These are phyloP conservation scores for Epistrophella euchroma DNA, from an alignment of 2,888 invertebrate species.

Conservation along the genomic window DNA sequence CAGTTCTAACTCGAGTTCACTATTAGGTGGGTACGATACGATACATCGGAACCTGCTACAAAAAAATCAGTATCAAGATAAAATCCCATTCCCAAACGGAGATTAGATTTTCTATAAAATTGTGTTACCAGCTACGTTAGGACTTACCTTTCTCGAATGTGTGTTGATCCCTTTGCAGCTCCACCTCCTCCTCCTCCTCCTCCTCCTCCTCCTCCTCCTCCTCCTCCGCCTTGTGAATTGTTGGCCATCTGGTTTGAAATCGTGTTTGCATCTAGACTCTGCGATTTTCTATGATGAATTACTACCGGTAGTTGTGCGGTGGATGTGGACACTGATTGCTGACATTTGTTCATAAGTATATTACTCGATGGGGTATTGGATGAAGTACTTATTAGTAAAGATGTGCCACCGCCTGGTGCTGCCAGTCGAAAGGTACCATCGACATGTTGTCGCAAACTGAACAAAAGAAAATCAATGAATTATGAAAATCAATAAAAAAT, in stretches of 20 bases:
- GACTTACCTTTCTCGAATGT: slow-evolving; percentile 83
- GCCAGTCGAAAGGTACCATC: slow-evolving; percentile 65
- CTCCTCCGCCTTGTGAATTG: slow-evolving; percentile 77
- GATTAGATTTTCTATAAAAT: slow-evolving; percentile 32
- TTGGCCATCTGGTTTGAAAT: slow-evolving; percentile 79
- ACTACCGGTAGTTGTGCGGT: slow-evolving; percentile 47
- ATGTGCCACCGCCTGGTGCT: slow-evolving; percentile 65
- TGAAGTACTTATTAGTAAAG: slow-evolving; percentile 69
- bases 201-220: slow-evolving; percentile 80
- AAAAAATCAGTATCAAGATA: slow-evolving; percentile 32
- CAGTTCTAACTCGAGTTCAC: slow-evolving; percentile 95
- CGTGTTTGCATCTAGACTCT: slow-evolving; percentile 90
- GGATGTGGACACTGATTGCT: slow-evolving; percentile 57
- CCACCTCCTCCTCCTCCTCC: slow-evolving; percentile 80
- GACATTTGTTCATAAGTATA: slow-evolving; percentile 64
- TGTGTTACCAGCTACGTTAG: slow-evolving; percentile 2
- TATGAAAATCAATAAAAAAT: not conserved
- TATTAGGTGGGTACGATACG: slow-evolving; percentile 97
- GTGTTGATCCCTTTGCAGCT: slow-evolving; percentile 81
- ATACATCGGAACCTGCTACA: slow-evolving; percentile 92
- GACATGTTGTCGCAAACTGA: slow-evolving; percentile 60
- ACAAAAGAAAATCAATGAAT: not conserved
- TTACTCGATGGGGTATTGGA: slow-evolving; percentile 65
- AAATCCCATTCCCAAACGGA: slow-evolving; percentile 26
- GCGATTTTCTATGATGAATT: slow-evolving; percentile 90